Base-by-base conservation (phyloP, 92 coral and sea anemone species). In the Pocillopora grandis region DNA sequence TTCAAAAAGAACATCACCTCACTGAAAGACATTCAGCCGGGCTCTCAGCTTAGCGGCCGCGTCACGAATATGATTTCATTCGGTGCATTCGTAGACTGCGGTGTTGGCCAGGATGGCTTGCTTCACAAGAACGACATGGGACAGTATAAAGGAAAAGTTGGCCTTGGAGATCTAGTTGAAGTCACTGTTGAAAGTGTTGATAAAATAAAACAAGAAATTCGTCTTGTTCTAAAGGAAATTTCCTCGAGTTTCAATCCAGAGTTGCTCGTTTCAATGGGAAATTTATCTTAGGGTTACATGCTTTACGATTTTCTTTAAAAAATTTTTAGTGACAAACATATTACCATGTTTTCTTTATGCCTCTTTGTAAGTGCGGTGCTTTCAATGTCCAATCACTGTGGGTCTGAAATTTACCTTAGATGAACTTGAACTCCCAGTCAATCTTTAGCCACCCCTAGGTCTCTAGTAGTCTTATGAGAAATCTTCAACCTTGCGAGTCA, bases 11-110 rank as follows among this genome's bases (percentile, higher is more conserved):
- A 95, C n/a, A 72, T 94, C 65, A 90, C 90, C 33, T 90, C 93
- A 12, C 67, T 94, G 69, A 87, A 91, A 76, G 98, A 94, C 77
- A 79, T 96, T 15, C 80, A 31, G 31, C 83, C 88, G 57, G 94
- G 96, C 57, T 77, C 88, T 35, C 79, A 75, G 67, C 84, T 94
- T 13, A 82, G 98, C 19, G 99, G 99, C 7, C 95, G 99, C 68
- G 95, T 96, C 67, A 76, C 94, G 5, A 96, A 96, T 58, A 91
- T 96, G 78, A 96, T 98, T 69, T 92, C 99, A 20, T 96, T 96
- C 72, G 99, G 99, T 18, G 98, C 99, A 7, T 96, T 96, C 84
- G 98, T 96, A 17, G 99, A 96, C 78, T 92, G 98, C 79, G 99
- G 99, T 10, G 94, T 94, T 0, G 98, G 97, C 36, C 88, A 89